phyloP scores from a whole-genome alignment of 2,888 invertebrate genomes.

The Drosophila glabriapex region DNA sequence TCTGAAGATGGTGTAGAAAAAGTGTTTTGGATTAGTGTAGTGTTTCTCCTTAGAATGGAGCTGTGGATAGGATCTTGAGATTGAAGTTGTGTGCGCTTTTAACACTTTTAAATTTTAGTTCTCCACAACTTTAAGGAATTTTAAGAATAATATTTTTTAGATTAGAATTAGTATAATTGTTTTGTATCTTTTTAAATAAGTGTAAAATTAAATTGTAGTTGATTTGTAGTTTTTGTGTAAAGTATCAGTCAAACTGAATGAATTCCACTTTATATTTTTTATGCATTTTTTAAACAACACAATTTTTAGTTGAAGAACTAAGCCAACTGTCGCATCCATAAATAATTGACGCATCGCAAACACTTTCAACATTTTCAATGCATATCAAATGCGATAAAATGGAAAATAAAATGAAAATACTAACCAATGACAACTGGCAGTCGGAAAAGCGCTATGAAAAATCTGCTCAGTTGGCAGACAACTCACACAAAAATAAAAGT shows the following conservation, averaged over 20 bases:
- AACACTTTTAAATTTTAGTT: too few relatives aligned
- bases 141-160: too few relatives aligned
- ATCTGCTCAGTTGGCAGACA: slow-evolving; percentile 48
- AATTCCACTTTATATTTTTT: background rate
- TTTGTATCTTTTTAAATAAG: too few relatives aligned
- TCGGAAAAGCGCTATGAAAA: slow-evolving; percentile 33
- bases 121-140: too few relatives aligned
- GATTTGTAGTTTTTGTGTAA: background rate
- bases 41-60: too few relatives aligned
- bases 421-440: slow-evolving; percentile 32
- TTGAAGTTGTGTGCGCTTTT: too few relatives aligned
- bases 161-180: too few relatives aligned
- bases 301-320: slow-evolving; percentile 1
- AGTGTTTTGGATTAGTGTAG: too few relatives aligned
- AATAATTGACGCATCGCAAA: slow-evolving; percentile 43
- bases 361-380: slow-evolving; percentile 50
- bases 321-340: slow-evolving; percentile 30
- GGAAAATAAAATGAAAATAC: slow-evolving; percentile 12
- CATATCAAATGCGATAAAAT: slow-evolving; percentile 38
- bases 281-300: background rate
- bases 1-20: background rate
- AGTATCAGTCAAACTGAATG: background rate
- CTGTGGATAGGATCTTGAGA: too few relatives aligned
- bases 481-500: slow-evolving; percentile 16
- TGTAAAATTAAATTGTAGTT: background rate